These are phyloP conservation scores for Spinus olivaceus DNA, from an alignment of 2,797 vertebrate genomes.

Conservation along the genomic window DNA sequence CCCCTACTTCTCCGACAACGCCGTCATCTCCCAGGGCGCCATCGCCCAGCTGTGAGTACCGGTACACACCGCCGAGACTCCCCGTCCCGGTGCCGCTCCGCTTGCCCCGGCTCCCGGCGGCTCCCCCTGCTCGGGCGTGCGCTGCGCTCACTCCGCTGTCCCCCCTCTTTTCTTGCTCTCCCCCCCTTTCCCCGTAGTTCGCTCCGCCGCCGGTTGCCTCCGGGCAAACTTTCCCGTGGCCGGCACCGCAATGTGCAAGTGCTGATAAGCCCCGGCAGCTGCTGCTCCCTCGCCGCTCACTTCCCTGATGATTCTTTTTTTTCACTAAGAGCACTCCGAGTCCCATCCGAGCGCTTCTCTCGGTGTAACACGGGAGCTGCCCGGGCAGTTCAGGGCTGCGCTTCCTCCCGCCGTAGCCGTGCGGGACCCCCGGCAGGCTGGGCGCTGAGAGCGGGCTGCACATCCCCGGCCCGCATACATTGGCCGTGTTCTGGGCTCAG, in stretches of 20 bases:
- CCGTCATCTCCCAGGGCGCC: conserved; percentile 87
- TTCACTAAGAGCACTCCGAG: rapidly evolving
- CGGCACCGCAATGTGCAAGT: neutral
- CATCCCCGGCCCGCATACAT: rapidly evolving
- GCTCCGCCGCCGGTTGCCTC: neutral
- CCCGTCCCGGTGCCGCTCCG: neutral
- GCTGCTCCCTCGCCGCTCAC: neutral
- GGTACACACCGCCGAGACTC: neutral
- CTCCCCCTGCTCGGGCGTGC: neutral
- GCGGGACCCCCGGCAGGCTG: neutral
- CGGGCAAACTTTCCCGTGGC: neutral
- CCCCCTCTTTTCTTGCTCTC: no score
- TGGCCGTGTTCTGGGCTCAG: neutral
- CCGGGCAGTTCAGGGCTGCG: neutral
- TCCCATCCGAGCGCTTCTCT: neutral
- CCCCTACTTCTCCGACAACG: conserved; percentile 88
- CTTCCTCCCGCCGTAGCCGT: neutral
- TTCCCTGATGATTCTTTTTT: neutral
- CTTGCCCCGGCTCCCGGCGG: neutral
- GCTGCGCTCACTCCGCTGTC: neutral
- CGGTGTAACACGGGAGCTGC: rapidly evolving
- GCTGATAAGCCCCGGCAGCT: neutral
- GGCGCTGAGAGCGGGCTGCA: neutral
- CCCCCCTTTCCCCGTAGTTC: neutral
- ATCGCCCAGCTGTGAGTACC: conserved; percentile 92